Percentiles rank a stretch among this genome's conserved stretches.
phyloP scores from a whole-genome alignment of 2,113 vertebrate species.

The Morone saxatilis region DNA sequence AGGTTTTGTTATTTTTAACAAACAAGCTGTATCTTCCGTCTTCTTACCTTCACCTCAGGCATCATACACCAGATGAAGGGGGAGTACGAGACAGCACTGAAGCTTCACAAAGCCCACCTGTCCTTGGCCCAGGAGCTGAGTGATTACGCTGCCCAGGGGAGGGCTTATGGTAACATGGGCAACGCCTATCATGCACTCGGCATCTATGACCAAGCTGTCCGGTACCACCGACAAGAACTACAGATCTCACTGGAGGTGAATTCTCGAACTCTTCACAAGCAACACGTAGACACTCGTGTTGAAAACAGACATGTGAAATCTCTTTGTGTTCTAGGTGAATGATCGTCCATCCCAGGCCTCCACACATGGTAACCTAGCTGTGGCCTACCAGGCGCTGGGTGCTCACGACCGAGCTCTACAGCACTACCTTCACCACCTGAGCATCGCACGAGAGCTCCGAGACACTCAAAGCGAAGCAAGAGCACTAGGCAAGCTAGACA shows the following conservation, averaged over 20 bases:
- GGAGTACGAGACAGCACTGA: slow-evolving; percentile 91
- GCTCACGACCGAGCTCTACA: slow-evolving; percentile 95
- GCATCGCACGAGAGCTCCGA: slow-evolving; percentile 91
- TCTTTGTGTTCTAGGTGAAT: slow-evolving; percentile 81
- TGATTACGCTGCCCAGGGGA: slow-evolving; percentile 93
- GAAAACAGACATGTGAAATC: not conserved
- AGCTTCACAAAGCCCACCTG: slow-evolving; percentile 93
- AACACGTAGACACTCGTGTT: rapidly evolving
- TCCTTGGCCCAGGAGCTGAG: slow-evolving; percentile 93
- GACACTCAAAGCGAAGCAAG: slow-evolving; percentile 94
- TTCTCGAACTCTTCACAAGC: not conserved
- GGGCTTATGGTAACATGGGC: slow-evolving; percentile 97
- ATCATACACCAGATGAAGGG: slow-evolving; percentile 99
- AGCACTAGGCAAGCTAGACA: slow-evolving; percentile 87
- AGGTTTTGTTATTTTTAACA: not conserved
- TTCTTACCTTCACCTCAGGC: slow-evolving; percentile 79
- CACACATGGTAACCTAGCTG: slow-evolving; percentile 94
- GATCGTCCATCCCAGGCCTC: slow-evolving; percentile 96
- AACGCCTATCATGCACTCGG: slow-evolving; percentile 94
- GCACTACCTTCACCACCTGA: slow-evolving; percentile 96
- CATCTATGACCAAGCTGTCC: slow-evolving; percentile 92
- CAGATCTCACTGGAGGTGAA: slow-evolving; percentile 95
- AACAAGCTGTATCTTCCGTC: not conserved
- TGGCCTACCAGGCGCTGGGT: slow-evolving; percentile 94
- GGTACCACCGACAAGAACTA: slow-evolving; percentile 95